These are phyloP conservation scores for Mycteria americana DNA, from an alignment of 2,797 vertebrate genomes.

Conservation along the genomic window DNA sequence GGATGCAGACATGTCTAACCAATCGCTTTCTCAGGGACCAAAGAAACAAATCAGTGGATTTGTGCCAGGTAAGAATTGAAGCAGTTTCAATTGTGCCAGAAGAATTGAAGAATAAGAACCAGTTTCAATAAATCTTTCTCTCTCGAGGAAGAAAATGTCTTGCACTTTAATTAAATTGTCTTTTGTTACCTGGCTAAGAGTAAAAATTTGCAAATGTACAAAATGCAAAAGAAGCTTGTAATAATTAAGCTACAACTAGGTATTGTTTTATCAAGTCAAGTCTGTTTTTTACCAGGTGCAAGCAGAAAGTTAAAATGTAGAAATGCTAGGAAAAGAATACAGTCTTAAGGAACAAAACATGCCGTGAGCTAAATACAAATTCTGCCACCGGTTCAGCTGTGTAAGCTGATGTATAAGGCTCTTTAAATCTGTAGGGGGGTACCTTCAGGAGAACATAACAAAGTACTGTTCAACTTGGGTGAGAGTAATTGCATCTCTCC, in stretches of 20 bases:
- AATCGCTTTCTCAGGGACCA: conserved; percentile 65
- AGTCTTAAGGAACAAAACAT: neutral
- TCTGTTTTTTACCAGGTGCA: neutral
- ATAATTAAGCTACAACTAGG: neutral
- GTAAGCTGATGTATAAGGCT: neutral
- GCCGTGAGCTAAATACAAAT: neutral
- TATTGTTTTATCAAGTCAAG: neutral
- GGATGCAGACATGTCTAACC: conserved; percentile 55
- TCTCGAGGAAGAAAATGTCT: neutral
- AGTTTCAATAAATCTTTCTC: neutral
- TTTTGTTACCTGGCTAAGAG: neutral
- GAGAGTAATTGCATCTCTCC: neutral
- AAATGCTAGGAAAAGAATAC: neutral
- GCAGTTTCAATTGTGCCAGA: too few relatives aligned
- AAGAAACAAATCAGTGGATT: conserved; percentile 55
- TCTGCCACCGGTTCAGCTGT: neutral
- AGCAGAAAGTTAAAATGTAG: neutral
- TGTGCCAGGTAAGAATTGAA: conserved; percentile 77
- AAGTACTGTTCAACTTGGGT: neutral
- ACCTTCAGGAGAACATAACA: neutral
- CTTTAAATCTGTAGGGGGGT: neutral
- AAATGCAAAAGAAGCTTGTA: neutral
- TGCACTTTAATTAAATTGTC: neutral
- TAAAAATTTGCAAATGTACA: neutral
- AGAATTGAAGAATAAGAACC: neutral